These are phyloP conservation scores for Chaetodon trifascialis DNA, from an alignment of 2,113 vertebrate species.

Conservation along the genomic window DNA sequence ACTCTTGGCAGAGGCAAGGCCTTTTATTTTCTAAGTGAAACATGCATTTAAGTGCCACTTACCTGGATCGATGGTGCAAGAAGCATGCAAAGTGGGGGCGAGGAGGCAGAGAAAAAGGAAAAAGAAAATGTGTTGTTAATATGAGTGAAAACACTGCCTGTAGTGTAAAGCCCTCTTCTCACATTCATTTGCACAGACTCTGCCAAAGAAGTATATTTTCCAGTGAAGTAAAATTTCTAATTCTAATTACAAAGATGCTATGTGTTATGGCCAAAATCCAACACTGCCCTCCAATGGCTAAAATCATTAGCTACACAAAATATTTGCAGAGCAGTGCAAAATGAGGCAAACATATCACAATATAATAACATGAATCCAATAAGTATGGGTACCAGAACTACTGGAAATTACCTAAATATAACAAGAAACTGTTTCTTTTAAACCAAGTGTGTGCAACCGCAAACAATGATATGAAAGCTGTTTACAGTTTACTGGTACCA, in stretches of 20 bases:
- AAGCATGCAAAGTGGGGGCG: not conserved
- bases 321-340: not conserved
- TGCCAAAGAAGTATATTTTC: not conserved
- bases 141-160: not conserved
- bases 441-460: not conserved
- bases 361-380: not conserved
- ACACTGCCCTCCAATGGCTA: conserved; percentile 73
- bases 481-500: not conserved
- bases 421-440: not conserved
- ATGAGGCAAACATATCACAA: not conserved
- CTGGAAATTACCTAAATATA: not conserved
- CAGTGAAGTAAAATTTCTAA: not conserved
- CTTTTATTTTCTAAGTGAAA: conserved; percentile 51
- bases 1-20: conserved; percentile 20
- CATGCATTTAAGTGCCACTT: conserved; percentile 46
- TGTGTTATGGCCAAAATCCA: conserved; percentile 22
- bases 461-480: not conserved
- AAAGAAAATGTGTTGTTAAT: not conserved
- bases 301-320: conserved; percentile 23
- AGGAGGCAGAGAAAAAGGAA: not conserved
- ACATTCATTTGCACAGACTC: not conserved
- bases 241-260: not conserved
- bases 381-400: not conserved
- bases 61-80: conserved; percentile 41
- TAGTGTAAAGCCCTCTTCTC: not conserved